Conservation (phyloP, 2,888 invertebrate species). For the Maniola hyperantus region DNA sequence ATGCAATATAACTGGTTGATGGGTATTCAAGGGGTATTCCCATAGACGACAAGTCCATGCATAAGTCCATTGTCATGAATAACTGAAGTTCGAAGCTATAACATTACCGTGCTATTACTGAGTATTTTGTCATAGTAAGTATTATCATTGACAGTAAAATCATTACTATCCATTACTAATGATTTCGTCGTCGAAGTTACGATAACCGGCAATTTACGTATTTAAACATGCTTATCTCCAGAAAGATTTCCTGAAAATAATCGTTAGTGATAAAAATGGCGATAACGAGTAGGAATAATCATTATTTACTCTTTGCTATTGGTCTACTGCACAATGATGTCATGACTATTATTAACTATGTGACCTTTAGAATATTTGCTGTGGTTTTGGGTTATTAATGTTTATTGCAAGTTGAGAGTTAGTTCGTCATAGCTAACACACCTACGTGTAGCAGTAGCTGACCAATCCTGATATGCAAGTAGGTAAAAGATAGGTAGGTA, state of each 20-base stretch:
- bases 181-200: neutral
- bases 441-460: neutral
- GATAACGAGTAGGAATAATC: neutral
- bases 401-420: neutral
- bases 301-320: conserved; percentile 16
- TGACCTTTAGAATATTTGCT: conserved; percentile 18
- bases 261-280: neutral
- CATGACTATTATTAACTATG: conserved; percentile 23
- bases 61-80: neutral
- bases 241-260: conserved; percentile 6
- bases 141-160: neutral
- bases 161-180: neutral
- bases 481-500: neutral
- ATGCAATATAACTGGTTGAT: conserved; percentile 2
- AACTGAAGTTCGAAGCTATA: no score
- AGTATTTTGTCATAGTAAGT: neutral
- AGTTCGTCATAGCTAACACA: no score
- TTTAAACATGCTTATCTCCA: conserved; percentile 2
- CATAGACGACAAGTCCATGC: neutral
- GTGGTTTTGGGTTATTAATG: conserved; percentile 1
- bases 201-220: neutral
- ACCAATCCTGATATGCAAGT: neutral
- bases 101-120: neutral
- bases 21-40: neutral
- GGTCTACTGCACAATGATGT: conserved; percentile 30